Evolutionary conservation across 2,113 vertebrate genomes (phyloP).

Genomic region (Corythornis cristatus): DNA sequence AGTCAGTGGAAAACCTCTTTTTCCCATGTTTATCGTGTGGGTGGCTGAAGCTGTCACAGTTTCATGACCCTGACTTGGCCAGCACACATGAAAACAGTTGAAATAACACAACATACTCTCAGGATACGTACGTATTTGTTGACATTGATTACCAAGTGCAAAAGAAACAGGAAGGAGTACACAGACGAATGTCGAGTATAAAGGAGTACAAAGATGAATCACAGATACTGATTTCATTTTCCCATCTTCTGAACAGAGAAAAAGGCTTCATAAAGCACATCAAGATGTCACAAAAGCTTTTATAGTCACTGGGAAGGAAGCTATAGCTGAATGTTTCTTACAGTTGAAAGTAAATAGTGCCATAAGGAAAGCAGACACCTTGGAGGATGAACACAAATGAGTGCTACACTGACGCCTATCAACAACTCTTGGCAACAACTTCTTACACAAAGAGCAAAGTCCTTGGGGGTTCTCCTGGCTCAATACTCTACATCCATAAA

Average conservation of each 20-base stretch:
- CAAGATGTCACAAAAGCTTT: neutral
- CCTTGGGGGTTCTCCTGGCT: neutral
- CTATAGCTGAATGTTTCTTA: neutral
- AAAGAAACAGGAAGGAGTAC: neutral
- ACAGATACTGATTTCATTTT: neutral
- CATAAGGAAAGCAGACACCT: neutral
- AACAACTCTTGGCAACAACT: neutral
- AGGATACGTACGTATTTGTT: neutral
- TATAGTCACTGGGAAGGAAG: neutral
- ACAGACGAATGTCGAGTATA: neutral
- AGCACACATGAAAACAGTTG: neutral
- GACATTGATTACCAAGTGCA: neutral
- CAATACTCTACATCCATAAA: neutral
- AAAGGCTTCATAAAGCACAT: neutral
- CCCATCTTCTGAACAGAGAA: neutral
- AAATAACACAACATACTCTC: neutral
- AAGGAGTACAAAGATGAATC: neutral
- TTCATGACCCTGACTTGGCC: rapidly evolving
- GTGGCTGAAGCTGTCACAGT: neutral
- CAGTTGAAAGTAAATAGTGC: neutral
- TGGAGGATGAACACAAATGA: neutral
- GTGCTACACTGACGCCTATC: neutral
- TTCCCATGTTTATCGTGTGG: neutral
- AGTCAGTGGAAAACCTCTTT: neutral
- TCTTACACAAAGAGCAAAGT: neutral